Percentiles rank a stretch among this genome's conserved stretches.
phyloP scores from a whole-genome alignment of 2,888 invertebrate species.

The Tenthredo distinguenda region DNA sequence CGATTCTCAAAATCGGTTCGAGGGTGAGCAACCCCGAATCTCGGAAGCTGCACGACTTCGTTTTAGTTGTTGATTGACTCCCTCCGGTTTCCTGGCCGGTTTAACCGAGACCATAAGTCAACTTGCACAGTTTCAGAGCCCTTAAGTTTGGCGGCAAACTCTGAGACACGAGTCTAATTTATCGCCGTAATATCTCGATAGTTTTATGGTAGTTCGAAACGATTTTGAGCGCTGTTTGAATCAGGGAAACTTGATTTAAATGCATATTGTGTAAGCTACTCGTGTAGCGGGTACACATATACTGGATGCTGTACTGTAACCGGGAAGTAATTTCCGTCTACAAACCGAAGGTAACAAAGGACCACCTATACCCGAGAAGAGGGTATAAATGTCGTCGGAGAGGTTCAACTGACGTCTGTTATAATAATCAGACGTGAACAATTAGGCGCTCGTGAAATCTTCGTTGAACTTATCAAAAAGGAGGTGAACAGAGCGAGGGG shows the following conservation, averaged over 20 bases:
- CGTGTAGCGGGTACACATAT: no score
- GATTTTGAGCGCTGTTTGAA: constrained; percentile 14
- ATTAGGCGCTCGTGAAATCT: neutral
- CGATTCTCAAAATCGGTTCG: neutral
- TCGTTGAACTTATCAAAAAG: neutral
- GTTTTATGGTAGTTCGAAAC: constrained; percentile 23
- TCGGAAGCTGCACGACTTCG: neutral
- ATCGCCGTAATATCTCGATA: neutral
- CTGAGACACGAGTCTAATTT: neutral
- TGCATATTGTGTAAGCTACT: constrained; percentile 4
- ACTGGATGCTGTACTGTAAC: neutral
- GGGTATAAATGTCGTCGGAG: neutral
- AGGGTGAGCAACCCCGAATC: neutral
- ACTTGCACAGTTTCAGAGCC: neutral
- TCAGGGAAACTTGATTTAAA: constrained; percentile 19
- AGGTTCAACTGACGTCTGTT: neutral
- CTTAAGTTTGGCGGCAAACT: neutral
- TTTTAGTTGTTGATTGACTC: neutral
- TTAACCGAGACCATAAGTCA: neutral
- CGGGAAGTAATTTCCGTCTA: constrained; percentile 39
- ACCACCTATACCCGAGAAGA: neutral
- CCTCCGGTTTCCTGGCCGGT: neutral
- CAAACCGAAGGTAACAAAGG: constrained; percentile 17
- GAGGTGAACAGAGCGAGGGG: neutral
- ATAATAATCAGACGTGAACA: neutral